phyloP scores from a whole-genome alignment of 2,888 invertebrate species.

The Chymomyza caudatula region DNA sequence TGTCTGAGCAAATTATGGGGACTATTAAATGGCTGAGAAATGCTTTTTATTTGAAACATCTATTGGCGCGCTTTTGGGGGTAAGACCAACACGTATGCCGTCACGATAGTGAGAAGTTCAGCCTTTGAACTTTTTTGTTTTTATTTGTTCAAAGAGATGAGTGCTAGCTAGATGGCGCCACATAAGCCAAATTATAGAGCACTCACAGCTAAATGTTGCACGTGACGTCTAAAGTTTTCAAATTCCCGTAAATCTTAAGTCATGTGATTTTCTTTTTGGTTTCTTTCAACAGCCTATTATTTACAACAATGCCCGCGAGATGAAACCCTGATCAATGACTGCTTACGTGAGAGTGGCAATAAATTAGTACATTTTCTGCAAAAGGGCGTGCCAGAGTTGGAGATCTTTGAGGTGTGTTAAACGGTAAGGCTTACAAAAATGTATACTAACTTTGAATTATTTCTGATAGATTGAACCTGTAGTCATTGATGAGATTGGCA shows the following conservation, averaged over 20 bases:
- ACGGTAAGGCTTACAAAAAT: neutral
- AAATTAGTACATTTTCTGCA: constrained; percentile 85
- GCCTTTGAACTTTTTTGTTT: too few species aligned
- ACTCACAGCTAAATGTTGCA: too few species aligned
- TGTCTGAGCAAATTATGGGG: neutral
- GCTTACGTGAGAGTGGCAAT: constrained; percentile 87
- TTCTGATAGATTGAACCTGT: constrained; percentile 85
- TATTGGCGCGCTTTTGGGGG: too few species aligned
- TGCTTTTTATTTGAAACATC: too few species aligned
- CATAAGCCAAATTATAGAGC: too few species aligned
- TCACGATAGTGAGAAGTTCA: too few species aligned
- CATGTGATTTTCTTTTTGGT: neutral
- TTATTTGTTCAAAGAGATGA: too few species aligned
- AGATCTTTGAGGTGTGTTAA: constrained; percentile 81
- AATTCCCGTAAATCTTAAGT: neutral
- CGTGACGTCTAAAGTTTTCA: too few species aligned
- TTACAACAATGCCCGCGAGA: constrained; percentile 85
- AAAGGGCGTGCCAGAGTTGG: constrained; percentile 86
- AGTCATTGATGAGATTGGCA: constrained; percentile 89
- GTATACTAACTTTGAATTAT: neutral
- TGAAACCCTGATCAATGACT: constrained; percentile 85
- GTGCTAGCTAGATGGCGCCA: too few species aligned
- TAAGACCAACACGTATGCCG: too few species aligned
- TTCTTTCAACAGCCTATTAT: constrained; percentile 81
- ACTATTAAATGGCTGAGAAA: neutral